Percentiles rank a stretch among this genome's conserved stretches.
Conservation (phyloP, 2,888 invertebrate genomes). For the Deroplatys truncata region DNA sequence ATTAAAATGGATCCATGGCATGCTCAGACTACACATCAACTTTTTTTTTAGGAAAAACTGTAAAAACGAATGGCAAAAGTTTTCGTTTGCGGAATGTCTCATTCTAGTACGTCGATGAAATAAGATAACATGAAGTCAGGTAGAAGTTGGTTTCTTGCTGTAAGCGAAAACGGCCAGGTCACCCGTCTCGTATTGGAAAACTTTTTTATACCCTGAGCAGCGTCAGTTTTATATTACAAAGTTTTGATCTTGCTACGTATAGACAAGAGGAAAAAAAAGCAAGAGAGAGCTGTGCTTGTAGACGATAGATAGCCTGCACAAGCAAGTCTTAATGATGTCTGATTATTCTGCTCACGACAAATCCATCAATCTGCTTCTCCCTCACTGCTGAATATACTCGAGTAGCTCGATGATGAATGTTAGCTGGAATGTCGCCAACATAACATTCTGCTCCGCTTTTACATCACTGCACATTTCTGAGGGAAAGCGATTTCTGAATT, state of each 20-base stretch:
- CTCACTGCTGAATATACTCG: neutral
- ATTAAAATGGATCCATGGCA: no score
- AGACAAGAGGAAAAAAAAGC: neutral
- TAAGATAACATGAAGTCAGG: neutral
- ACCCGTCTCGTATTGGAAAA: slow-evolving; percentile 17
- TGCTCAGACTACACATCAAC: neutral
- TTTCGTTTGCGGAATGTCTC: neutral
- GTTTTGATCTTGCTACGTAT: slow-evolving; percentile 14
- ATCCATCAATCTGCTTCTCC: neutral
- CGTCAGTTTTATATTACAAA: slow-evolving; percentile 18
- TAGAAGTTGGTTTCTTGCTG: neutral
- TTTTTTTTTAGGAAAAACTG: neutral
- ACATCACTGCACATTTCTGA: neutral
- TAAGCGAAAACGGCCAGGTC: neutral
- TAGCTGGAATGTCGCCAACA: neutral
- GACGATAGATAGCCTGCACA: neutral
- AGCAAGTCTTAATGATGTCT: neutral
- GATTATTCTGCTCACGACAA: neutral
- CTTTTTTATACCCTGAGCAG: slow-evolving; percentile 16
- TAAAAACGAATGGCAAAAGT: neutral
- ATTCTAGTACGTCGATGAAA: neutral
- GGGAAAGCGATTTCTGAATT: neutral
- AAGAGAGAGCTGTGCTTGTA: neutral
- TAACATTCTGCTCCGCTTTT: neutral
- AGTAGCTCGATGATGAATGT: neutral